Evolutionary conservation across 2,888 invertebrate species (phyloP).

Genomic region (Bedellia somnulentella): DNA sequence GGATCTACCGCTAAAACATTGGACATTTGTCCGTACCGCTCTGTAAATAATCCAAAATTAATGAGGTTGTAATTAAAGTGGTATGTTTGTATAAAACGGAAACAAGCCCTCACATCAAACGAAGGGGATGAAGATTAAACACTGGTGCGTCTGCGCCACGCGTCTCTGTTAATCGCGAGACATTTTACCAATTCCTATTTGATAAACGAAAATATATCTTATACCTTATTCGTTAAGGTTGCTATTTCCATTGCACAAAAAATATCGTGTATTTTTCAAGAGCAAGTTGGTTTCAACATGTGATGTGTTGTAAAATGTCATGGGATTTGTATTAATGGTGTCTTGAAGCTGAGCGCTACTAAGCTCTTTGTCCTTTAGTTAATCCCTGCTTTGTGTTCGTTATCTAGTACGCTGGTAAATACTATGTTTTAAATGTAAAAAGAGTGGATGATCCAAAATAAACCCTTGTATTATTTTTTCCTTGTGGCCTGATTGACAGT

Average conservation of each 20-base stretch:
- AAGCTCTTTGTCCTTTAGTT: no score
- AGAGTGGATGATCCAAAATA: no score
- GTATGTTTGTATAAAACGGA: constrained; percentile 48
- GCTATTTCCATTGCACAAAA: neutral
- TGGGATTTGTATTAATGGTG: constrained; percentile 47
- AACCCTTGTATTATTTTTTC: no score
- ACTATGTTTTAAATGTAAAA: no score
- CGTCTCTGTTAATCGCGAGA: constrained; percentile 30
- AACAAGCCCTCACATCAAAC: constrained; percentile 40
- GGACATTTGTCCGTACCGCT: constrained; percentile 5
- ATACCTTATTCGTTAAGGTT: neutral
- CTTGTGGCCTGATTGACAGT: no score
- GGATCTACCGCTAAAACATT: constrained; percentile 1
- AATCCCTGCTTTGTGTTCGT: no score
- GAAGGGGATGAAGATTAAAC: constrained; percentile 44
- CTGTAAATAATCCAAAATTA: constrained; percentile 53
- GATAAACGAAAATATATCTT: no score
- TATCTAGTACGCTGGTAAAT: no score
- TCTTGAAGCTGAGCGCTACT: constrained; percentile 9
- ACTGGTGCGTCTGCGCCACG: constrained; percentile 51
- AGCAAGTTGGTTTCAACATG: constrained; percentile 31
- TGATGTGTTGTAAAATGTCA: constrained; percentile 45
- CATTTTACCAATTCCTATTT: no score
- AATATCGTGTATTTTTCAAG: neutral
- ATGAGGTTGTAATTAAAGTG: constrained; percentile 52